phyloP scores from a whole-genome alignment of 2,888 invertebrate species.

The Apotomis betuletana region DNA sequence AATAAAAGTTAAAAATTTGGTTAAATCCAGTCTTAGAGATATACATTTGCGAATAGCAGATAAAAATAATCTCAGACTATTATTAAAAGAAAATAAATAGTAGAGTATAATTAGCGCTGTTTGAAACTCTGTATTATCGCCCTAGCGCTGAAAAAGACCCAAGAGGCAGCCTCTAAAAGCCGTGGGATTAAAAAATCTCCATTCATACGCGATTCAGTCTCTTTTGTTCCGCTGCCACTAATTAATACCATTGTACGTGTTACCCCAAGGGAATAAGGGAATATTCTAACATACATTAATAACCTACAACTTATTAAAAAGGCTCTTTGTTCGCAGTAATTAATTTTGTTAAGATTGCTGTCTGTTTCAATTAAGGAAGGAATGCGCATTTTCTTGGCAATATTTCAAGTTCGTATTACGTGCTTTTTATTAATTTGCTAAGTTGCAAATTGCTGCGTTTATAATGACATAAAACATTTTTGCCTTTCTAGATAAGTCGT shows the following conservation, averaged over 20 bases:
- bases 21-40: too few relatives aligned
- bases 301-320: slow-evolving; percentile 21
- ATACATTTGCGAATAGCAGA: background rate
- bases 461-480: too few relatives aligned
- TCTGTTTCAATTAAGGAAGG: slow-evolving; percentile 29
- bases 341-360: slow-evolving; percentile 29
- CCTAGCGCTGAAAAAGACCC: slow-evolving; percentile 15
- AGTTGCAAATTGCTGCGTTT: background rate
- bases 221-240: slow-evolving; percentile 25
- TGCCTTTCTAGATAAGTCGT: too few relatives aligned
- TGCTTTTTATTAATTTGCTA: slow-evolving; percentile 18
- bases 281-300: slow-evolving; percentile 19
- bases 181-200: slow-evolving; percentile 19
- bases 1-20: too few relatives aligned
- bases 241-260: slow-evolving; percentile 28
- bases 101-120: background rate
- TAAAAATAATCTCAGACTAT: background rate
- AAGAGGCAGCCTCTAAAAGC: slow-evolving; percentile 16
- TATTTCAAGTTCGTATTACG: slow-evolving; percentile 14
- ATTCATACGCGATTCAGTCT: slow-evolving; percentile 17
- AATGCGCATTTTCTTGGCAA: slow-evolving; percentile 20
- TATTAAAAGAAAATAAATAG: slow-evolving; percentile 6
- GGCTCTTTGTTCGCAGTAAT: slow-evolving; percentile 31
- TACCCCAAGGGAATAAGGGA: slow-evolving; percentile 9
- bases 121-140: slow-evolving; percentile 4